phyloP scores from a whole-genome alignment of 2,113 vertebrate species.

The Aphyosemion australe region DNA sequence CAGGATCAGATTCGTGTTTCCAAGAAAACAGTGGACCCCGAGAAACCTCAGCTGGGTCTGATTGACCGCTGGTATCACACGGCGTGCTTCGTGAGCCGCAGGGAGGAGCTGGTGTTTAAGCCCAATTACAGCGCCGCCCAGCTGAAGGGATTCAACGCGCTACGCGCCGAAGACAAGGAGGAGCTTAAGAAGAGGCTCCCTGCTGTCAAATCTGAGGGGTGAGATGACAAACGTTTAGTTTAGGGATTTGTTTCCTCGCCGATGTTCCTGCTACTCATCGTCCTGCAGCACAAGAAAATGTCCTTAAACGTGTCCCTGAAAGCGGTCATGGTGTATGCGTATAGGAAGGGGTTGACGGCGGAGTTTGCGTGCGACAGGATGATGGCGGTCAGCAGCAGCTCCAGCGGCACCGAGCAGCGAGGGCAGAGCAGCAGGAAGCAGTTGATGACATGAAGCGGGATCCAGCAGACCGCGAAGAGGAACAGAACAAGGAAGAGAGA shows the following conservation, averaged over 20 bases:
- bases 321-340: conserved; percentile 80
- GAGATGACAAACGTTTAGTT: conserved; percentile 39
- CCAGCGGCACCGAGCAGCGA: conserved; percentile 65
- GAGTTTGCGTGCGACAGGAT: conserved; percentile 83
- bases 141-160: conserved; percentile 86
- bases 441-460: conserved; percentile 82
- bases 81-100: conserved; percentile 86
- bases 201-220: conserved; percentile 87
- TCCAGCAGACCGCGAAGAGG: conserved; percentile 78
- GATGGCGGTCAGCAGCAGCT: conserved; percentile 73
- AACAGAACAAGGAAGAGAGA: conserved; percentile 81
- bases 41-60: conserved; percentile 95
- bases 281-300: conserved; percentile 71
- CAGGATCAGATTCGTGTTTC: conserved; percentile 95
- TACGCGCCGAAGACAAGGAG: conserved; percentile 88
- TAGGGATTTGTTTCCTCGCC: conserved; percentile 1
- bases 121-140: conserved; percentile 84
- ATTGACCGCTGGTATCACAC: conserved; percentile 99
- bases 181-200: conserved; percentile 90
- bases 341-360: conserved; percentile 80
- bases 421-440: conserved; percentile 79
- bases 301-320: conserved; percentile 79
- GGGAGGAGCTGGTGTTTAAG: conserved; percentile 90
- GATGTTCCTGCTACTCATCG: conserved; percentile 1
- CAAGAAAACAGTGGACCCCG: conserved; percentile 92